phyloP scores from a whole-genome alignment of 2,113 vertebrate species.

The Malurus elegans region DNA sequence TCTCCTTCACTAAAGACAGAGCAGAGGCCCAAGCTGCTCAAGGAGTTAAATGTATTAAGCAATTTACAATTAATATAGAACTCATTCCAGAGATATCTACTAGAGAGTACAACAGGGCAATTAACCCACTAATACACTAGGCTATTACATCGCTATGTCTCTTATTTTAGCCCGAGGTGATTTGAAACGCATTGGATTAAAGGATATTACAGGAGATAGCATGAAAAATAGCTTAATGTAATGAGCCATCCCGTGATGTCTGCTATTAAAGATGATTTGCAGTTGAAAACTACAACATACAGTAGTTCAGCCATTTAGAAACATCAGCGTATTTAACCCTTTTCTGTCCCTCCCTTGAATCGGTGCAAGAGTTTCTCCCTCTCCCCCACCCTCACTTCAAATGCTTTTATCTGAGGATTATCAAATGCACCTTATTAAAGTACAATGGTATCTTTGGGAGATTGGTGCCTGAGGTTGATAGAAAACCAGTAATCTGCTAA shows the following conservation, averaged over 20 bases:
- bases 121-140: conserved; percentile 88
- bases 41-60: conserved; percentile 82
- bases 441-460: conserved; percentile 69
- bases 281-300: conserved; percentile 85
- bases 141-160: conserved; percentile 85
- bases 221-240: conserved; percentile 89
- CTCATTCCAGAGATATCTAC: conserved; percentile 83
- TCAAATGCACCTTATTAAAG: conserved; percentile 74
- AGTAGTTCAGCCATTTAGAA: conserved; percentile 82
- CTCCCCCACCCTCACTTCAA: background rate
- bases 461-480: conserved; percentile 71
- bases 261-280: conserved; percentile 88
- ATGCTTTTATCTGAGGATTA: conserved; percentile 67
- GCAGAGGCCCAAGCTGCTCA: conserved; percentile 39
- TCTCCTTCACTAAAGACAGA: conserved; percentile 8
- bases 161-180: conserved; percentile 86
- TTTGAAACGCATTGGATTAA: conserved; percentile 88
- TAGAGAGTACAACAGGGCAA: conserved; percentile 85
- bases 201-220: conserved; percentile 88
- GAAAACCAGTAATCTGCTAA: conserved; percentile 79
- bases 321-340: conserved; percentile 68
- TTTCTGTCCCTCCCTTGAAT: conserved; percentile 20
- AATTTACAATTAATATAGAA: conserved; percentile 85
- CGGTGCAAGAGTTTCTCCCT: background rate
- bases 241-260: conserved; percentile 86